A percentile compares a stretch with the other conserved stretches of the same genome.
Conservation (phyloP, 2,113 vertebrate species). For the Caranx ignobilis region DNA sequence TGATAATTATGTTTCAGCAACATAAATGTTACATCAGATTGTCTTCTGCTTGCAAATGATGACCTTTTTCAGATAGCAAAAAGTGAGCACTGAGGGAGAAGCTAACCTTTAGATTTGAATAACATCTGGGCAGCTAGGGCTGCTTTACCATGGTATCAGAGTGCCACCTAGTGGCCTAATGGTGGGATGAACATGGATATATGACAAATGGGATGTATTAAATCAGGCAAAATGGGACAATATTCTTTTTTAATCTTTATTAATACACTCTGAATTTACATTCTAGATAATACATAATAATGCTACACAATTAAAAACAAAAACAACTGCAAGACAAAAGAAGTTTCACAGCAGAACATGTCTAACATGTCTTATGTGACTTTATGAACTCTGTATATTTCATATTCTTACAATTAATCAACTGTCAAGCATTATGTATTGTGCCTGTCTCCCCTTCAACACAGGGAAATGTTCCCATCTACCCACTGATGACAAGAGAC, state of each 20-base stretch:
- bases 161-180: constrained; percentile 73
- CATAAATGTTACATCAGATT: constrained; percentile 70
- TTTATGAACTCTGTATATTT: constrained; percentile 45
- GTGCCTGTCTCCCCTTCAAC: constrained; percentile 31
- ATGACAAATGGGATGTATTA: not conserved
- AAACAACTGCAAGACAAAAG: not conserved
- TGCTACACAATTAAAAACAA: not conserved
- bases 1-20: constrained; percentile 52
- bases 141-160: constrained; percentile 56
- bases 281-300: constrained; percentile 8
- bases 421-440: constrained; percentile 44
- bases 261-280: not conserved
- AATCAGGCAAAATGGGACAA: not conserved
- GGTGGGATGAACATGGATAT: not conserved
- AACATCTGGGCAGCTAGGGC: constrained; percentile 47
- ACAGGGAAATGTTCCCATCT: constrained; percentile 48
- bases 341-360: not conserved
- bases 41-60: constrained; percentile 63
- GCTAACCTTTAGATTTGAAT: constrained; percentile 64
- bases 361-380: constrained; percentile 4
- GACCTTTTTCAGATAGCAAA: constrained; percentile 71
- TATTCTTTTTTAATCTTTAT: not conserved
- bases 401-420: constrained; percentile 51
- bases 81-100: constrained; percentile 52
- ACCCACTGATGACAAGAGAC: constrained; percentile 20